Evolutionary conservation across 2,888 invertebrate species (phyloP), one percentile per base, ranked within the genome.

Genomic region (Cinara cedri): DNA sequence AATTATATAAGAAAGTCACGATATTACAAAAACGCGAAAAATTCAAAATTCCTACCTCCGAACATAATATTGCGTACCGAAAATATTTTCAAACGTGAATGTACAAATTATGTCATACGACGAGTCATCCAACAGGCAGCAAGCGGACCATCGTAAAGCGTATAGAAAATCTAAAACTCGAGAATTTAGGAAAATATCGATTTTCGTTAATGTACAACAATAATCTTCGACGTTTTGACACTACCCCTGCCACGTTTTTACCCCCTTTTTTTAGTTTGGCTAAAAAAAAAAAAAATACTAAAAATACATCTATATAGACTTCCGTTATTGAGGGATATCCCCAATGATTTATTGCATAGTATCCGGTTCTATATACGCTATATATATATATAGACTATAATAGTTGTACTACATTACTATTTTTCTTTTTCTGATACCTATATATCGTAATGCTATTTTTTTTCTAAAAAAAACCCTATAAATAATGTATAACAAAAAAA

Each of bases 281-380:
- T 16, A 49, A 66, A 49, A 14, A 11, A 66, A 66, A 34, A 34
- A 34, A 3, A 34, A 34, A 34, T 34, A 34, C 34, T 34, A 34
- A 34, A 34, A 34, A 34, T 34, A 34, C 34, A 34, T 34, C 49
- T 51, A 21, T 55, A 71, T 71, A n/a, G 55, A 42, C 44, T 72
- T 72, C 44, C 71, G 71, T 44, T 57, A 46, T 57, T 24, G 71
- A 72, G 71, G 57, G 54, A 34, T 24, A 19, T 42, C 42, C 34
- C 51, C 71, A 16, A 21, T 57, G 57, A 72, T 72, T 72, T 57
- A 72, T 72, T 10, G 49, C 13, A 51, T 42, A 21, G 55, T 55
- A 42, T 55, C 54, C 71, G 68, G n/a, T n/a, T n/a, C n/a, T n/a
- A n/a, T n/a, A n/a, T 68, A 51, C 14, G 2, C 3, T 1, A 3